phyloP scores from a whole-genome alignment of 2,888 invertebrate species.

The Nebria brevicollis region DNA sequence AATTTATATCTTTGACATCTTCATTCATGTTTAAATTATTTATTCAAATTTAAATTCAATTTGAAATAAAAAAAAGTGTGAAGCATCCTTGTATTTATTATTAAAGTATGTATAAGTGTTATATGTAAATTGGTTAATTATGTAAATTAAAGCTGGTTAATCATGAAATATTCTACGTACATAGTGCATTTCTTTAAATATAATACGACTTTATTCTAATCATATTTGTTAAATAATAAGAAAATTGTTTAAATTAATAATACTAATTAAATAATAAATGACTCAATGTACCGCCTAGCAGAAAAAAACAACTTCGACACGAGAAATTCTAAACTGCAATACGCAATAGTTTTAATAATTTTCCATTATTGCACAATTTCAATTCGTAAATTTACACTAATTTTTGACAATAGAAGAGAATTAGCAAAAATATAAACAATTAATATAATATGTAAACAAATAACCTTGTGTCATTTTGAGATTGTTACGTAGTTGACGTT shows the following conservation, averaged over 20 bases:
- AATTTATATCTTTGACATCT: background rate
- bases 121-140: constrained; percentile 43
- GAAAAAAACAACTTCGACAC: no score
- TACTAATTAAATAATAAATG: no score
- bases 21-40: constrained; percentile 21
- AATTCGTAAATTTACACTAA: background rate
- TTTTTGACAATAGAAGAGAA: background rate
- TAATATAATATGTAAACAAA: background rate
- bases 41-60: constrained; percentile 32
- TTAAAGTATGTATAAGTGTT: constrained; percentile 21
- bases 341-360: no score
- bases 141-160: constrained; percentile 31
- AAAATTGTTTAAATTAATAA: no score
- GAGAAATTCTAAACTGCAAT: no score
- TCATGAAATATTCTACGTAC: constrained; percentile 7
- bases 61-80: constrained; percentile 17
- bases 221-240: no score
- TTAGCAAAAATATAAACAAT: background rate
- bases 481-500: background rate
- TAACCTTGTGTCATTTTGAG: background rate
- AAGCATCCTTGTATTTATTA: constrained; percentile 38
- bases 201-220: no score
- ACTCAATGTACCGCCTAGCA: no score
- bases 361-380: no score
- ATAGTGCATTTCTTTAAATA: background rate